Evolutionary conservation across 2,797 vertebrate species (phyloP).

Genomic region (Babyrousa celebensis): DNA sequence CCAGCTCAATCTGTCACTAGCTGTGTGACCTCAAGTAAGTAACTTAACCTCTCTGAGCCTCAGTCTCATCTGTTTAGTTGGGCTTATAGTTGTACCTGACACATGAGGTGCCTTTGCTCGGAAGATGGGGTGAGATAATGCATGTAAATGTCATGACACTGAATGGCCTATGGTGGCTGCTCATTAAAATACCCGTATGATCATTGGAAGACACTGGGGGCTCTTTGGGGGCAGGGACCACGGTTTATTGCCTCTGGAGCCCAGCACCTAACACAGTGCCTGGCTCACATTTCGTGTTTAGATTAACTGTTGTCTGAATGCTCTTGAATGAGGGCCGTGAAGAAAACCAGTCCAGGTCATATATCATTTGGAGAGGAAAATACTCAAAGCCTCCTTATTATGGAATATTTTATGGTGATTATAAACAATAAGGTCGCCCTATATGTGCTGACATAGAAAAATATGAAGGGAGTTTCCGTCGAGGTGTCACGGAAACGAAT

Average conservation of each 20-base stretch:
- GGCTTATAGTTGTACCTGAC: not conserved
- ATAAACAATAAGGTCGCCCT: not conserved
- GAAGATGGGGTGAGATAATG: not conserved
- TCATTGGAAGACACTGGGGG: not conserved
- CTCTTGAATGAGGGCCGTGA: not conserved
- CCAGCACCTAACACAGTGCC: not conserved
- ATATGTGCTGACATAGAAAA: slow-evolving; percentile 42
- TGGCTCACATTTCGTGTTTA: not conserved
- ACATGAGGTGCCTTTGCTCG: not conserved
- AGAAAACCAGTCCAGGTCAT: not conserved
- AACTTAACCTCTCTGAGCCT: slow-evolving; percentile 44
- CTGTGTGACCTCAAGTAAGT: slow-evolving; percentile 11
- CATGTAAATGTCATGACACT: not conserved
- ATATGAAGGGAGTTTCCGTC: not conserved
- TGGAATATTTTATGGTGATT: not conserved
- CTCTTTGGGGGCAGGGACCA: not conserved
- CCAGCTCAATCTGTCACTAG: not conserved
- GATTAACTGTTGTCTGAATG: not conserved
- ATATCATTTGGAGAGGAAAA: not conserved
- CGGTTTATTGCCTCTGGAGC: not conserved
- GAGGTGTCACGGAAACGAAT: too few relatives aligned
- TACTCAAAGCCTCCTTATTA: slow-evolving; percentile 9
- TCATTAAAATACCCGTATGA: not conserved
- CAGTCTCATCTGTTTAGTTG: not conserved
- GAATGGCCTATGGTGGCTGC: not conserved